Percentiles rank a stretch among this genome's conserved stretches.
phyloP scores from a whole-genome alignment of 2,113 vertebrate genomes.

The Oryzias woworae region DNA sequence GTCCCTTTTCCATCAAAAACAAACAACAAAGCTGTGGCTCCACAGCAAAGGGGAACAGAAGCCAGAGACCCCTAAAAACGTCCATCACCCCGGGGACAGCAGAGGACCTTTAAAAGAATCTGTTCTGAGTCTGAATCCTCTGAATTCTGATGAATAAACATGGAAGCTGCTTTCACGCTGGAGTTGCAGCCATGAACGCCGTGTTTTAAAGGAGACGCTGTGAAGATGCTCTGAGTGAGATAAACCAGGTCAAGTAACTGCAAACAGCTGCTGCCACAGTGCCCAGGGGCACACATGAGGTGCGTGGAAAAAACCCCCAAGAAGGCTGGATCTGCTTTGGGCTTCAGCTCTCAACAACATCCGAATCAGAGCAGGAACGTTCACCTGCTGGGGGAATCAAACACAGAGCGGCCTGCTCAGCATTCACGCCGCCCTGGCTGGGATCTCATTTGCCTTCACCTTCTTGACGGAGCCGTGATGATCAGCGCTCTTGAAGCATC shows the following conservation, averaged over 20 bases:
- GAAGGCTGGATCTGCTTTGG: conserved; percentile 29
- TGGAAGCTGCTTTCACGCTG: too few relatives aligned
- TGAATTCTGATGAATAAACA: too few relatives aligned
- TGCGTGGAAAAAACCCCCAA: conserved; percentile 16
- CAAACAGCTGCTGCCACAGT: conserved; percentile 6
- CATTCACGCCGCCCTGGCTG: conserved; percentile 50
- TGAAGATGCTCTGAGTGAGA: conserved; percentile 25
- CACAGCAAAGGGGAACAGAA: too few relatives aligned
- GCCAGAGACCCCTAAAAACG: too few relatives aligned
- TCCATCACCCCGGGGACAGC: too few relatives aligned
- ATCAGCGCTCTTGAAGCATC: conserved; percentile 49
- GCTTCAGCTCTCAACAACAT: conserved; percentile 42
- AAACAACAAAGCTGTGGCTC: too few relatives aligned
- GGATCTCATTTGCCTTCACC: conserved; percentile 32
- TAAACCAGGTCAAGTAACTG: conserved; percentile 22
- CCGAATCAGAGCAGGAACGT: conserved; percentile 43
- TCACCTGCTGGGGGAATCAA: conserved; percentile 57
- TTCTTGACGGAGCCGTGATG: conserved; percentile 42
- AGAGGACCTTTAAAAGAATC: too few relatives aligned
- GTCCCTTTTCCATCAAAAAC: too few relatives aligned
- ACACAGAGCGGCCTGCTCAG: conserved; percentile 30
- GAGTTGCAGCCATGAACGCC: not conserved
- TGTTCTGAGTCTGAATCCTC: too few relatives aligned
- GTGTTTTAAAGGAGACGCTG: conserved; percentile 29
- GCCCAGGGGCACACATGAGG: not conserved